Base-by-base conservation (phyloP, 2,888 invertebrate species). In the Oscheius sp. region DNA sequence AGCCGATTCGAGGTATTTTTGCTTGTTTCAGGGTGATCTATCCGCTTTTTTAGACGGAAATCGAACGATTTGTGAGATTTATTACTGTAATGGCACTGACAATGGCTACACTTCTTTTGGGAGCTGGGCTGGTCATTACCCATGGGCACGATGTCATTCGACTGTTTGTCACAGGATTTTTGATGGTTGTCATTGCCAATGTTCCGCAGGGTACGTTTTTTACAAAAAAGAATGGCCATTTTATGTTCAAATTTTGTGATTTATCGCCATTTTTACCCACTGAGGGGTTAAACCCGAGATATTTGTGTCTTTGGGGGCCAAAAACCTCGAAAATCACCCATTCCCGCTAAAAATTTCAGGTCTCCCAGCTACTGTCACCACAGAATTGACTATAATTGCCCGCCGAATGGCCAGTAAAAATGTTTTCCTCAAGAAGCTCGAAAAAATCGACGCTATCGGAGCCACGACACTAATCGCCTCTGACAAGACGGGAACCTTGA, bases 121-220 rank as follows among this genome's bases (percentile, higher is more conserved):
- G 75, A 9, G 74, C 83, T 53, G 84, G 84, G 25, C 61, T 82
- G 35, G 59, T 74, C 52, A 74, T 81, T 58, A 77, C 76, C 49
- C 72, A 77, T 25, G 76, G 77, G 45, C 73, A 78, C 52, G 75
- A 82, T n/a, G 73, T 84, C 63, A 52, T 83, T 43, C 70, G 77
- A 29, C 76, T 80, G n/a, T 84, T 85, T 56, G 77, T 85, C 68
- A 83, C 82, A 63, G 83, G 83, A 23, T 85, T 85, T 55, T 69
- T 85, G 5, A 77, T 84, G 76, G 82, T 83, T 23, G 75, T 84
- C 56, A 80, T 84, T 61, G 85, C 83, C 18, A 79, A 81, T 68
- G 83, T 85, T 45, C 85, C 85, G 21, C 85, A 85, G 66, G 81
- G 80, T 76, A 53, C 56, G n/a, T n/a, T 58, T 41, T n/a, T n/a